Evolutionary conservation across 92 coral and sea anemone genomes (phyloP).

Genomic region (Phenganax marumi): DNA sequence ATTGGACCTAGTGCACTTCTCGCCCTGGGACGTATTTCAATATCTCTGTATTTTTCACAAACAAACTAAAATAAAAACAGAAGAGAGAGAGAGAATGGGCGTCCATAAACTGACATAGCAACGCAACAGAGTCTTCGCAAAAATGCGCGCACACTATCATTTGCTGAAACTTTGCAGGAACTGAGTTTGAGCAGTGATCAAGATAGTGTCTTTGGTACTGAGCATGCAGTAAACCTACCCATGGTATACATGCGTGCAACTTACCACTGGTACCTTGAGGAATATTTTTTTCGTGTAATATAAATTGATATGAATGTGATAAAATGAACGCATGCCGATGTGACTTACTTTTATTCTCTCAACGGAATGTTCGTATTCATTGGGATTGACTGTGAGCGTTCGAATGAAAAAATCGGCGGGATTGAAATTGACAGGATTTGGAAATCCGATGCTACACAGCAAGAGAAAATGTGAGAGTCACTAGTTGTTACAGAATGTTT

Average conservation of each 20-base stretch:
- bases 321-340: background rate
- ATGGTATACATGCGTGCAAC: too few species aligned
- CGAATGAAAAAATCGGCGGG: slow-evolving; percentile 90
- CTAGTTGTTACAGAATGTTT: background rate
- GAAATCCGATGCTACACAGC: slow-evolving; percentile 68
- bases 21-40: slow-evolving; percentile 43
- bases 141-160: too few species aligned
- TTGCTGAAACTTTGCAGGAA: too few species aligned
- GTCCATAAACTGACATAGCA: background rate
- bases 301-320: background rate
- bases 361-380: slow-evolving; percentile 61
- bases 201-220: too few species aligned
- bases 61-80: slow-evolving; percentile 10
- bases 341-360: slow-evolving; percentile 69
- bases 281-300: too few species aligned
- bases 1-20: slow-evolving; percentile 40
- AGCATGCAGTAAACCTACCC: too few species aligned
- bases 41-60: slow-evolving; percentile 39
- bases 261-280: too few species aligned
- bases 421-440: slow-evolving; percentile 79
- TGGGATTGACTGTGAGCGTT: slow-evolving; percentile 73
- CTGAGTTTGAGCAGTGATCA: too few species aligned
- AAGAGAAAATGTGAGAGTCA: background rate
- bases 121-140: too few species aligned
- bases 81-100: background rate